Evolutionary conservation across 2,888 invertebrate genomes (phyloP).

Genomic region (Meta bourneti): DNA sequence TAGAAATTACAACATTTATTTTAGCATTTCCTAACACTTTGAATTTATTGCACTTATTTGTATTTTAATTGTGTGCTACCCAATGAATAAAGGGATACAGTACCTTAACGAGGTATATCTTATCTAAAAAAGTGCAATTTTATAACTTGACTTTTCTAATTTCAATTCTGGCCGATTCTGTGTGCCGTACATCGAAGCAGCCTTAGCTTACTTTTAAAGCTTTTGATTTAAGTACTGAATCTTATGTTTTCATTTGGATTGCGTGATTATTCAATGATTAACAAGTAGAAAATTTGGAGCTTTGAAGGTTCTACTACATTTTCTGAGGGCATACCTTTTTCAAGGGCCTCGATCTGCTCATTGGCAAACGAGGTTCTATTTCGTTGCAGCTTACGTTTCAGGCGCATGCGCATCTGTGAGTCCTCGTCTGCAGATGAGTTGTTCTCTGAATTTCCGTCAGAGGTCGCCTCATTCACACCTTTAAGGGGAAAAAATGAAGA

Average conservation of each 20-base stretch:
- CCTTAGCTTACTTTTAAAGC: no score
- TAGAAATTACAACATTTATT: no score
- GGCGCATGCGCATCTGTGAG: constrained; percentile 77
- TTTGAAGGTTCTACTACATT: constrained; percentile 66
- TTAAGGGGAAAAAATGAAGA: not conserved
- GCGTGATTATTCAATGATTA: not conserved
- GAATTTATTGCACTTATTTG: no score
- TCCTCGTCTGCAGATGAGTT: constrained; percentile 82
- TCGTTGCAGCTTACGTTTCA: constrained; percentile 81
- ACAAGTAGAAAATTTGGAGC: constrained; percentile 25
- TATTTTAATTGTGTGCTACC: no score
- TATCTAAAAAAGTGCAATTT: no score
- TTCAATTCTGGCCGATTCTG: no score
- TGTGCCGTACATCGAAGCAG: no score
- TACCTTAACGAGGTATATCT: no score
- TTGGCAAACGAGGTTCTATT: constrained; percentile 82
- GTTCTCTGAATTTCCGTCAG: constrained; percentile 90
- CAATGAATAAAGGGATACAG: no score
- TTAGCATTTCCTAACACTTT: no score
- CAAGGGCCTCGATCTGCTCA: constrained; percentile 82
- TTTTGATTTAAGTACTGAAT: no score
- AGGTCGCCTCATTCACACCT: constrained; percentile 85
- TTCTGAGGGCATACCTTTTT: constrained; percentile 80
- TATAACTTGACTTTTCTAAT: no score
- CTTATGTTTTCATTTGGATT: not conserved